Base-by-base conservation (phyloP, 92 coral and sea anemone genomes). In the Blastomussa wellsi region DNA sequence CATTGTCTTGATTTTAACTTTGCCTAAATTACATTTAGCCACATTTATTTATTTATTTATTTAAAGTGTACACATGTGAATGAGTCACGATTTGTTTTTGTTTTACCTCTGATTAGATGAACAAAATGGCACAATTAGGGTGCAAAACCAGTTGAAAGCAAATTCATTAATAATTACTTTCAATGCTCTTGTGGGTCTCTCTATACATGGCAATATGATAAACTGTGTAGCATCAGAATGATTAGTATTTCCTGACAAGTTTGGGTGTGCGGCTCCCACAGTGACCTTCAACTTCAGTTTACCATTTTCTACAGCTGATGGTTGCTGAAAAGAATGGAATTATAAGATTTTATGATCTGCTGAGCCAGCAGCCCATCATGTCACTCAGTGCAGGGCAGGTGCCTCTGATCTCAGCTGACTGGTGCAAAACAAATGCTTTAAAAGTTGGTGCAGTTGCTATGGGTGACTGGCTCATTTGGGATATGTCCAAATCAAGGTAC, bases 391-490 rank as follows among this genome's bases (percentile, higher is more conserved):
- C 95, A 32, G 89, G 84, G 2, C 89, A 83, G 60, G 85, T 90
- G 1, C 99, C 99, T 28, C 88, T 97, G 64, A 95, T 95, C 82
- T 92, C 91, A 87, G 99, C 95, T 3, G 97, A 97, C 85, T 97
- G 99, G 99, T 94, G 93, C 35, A 85, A 83, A 20, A 88, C 89
- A 35, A 96, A 95, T 84, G 88, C 96, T 39, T 65, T 97, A 39
- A 89, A 85, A 70, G 93, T 97, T 82, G 99, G 99, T 17, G 95
- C 95, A 24, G 99, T 97, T 38, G 98, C 94, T 28, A 89, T 90
- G 62, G 95, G 93, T 84, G 99, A 97, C 87, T 94, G 99, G 98
- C 92, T 90, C 31, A 86, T 97, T 24, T 97, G 99, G 99, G 99
- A 97, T 78, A 93, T 93, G 80, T 95, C 99, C 28, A 92, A 90